Conservation (phyloP, 2,797 vertebrate genomes). For the Cebuella pygmaea region DNA sequence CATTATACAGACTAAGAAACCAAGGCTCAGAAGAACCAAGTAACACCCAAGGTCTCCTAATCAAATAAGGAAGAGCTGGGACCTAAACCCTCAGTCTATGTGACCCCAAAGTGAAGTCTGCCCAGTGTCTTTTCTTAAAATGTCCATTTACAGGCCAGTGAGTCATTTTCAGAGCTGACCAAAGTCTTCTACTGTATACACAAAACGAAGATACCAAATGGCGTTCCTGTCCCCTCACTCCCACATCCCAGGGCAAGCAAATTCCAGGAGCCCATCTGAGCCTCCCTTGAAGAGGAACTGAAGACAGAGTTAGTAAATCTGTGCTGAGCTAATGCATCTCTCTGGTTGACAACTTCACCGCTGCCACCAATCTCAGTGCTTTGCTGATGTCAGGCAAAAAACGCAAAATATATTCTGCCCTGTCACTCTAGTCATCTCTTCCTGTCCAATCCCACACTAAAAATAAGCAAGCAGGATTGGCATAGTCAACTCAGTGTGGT, state of each 20-base stretch:
- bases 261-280: neutral
- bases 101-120: neutral
- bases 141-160: neutral
- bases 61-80: neutral
- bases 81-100: neutral
- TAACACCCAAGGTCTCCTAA: neutral
- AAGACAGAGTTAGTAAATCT: neutral
- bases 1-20: neutral
- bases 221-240: neutral
- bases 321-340: slow-evolving; percentile 15
- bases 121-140: neutral
- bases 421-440: neutral
- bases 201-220: rapidly evolving
- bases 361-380: neutral
- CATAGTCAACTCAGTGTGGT: neutral
- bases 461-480: neutral
- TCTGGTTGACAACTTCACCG: neutral
- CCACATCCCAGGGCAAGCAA: neutral
- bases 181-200: rapidly evolving
- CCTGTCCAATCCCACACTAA: neutral
- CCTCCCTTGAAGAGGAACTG: slow-evolving; percentile 5
- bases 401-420: neutral
- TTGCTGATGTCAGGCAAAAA: neutral
- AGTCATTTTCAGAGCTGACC: slow-evolving; percentile 3
- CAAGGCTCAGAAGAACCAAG: neutral